A percentile compares a stretch with the other conserved stretches of the same genome.
Evolutionary conservation across 2,113 vertebrate species (phyloP).

Genomic region (mouse (Mus musculus)): DNA sequence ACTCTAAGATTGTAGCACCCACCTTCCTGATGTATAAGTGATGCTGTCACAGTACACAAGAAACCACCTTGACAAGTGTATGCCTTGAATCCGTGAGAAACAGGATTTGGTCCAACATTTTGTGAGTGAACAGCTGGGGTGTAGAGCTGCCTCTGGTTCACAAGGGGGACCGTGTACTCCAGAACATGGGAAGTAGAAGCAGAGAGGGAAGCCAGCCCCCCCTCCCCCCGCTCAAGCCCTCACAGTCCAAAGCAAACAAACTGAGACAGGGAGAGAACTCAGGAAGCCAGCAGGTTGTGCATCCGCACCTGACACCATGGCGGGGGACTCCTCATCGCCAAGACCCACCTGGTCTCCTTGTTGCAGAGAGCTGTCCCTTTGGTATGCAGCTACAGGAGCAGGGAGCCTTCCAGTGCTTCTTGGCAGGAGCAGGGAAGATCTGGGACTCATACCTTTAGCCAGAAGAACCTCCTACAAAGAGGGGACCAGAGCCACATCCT

Average conservation of each 20-base stretch:
- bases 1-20: background rate
- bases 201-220: rapidly evolving
- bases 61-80: background rate
- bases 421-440: background rate
- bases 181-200: background rate
- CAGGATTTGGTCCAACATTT: background rate
- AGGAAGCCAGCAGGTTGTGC: background rate
- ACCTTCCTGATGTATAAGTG: background rate
- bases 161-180: background rate
- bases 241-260: slow-evolving; percentile 74
- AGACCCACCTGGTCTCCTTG: slow-evolving; percentile 63
- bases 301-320: background rate
- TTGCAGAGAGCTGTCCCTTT: background rate
- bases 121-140: background rate
- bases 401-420: slow-evolving; percentile 46
- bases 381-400: rapidly evolving
- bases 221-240: background rate
- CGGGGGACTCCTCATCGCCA: background rate
- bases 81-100: rapidly evolving
- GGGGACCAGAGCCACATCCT: background rate
- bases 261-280: background rate
- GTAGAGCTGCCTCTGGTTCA: background rate
- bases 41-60: background rate
- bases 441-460: background rate
- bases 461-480: background rate